These are phyloP conservation scores for Phyllotis vaccarum DNA, from an alignment of 2,797 vertebrate species.

Conservation along the genomic window DNA sequence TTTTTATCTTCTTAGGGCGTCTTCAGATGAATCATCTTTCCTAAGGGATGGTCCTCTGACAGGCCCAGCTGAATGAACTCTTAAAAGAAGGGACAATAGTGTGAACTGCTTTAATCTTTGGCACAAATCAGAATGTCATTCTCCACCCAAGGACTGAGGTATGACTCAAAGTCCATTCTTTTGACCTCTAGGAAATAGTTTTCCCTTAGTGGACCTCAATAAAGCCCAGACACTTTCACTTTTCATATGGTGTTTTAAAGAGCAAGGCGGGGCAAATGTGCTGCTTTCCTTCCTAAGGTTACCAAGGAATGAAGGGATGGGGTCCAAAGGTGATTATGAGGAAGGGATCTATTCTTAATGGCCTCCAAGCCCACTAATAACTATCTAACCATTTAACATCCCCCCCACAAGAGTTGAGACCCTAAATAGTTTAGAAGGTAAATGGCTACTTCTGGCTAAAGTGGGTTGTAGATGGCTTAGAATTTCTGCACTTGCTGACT, in stretches of 20 bases:
- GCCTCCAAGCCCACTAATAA: background rate
- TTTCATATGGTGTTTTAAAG: background rate
- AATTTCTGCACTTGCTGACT: background rate
- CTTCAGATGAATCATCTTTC: background rate
- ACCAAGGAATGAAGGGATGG: background rate
- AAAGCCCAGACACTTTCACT: background rate
- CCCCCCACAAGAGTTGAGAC: background rate
- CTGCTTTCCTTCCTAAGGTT: background rate
- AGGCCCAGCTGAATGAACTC: background rate
- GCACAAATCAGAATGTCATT: background rate
- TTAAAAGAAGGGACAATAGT: background rate
- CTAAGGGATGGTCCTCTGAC: background rate
- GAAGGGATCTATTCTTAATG: background rate
- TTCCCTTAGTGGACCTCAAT: background rate
- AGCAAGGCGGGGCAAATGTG: background rate
- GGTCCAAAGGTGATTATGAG: background rate
- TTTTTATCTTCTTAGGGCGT: background rate
- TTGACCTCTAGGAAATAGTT: background rate
- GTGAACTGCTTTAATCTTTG: background rate
- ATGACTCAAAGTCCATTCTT: background rate
- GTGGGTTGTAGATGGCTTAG: background rate
- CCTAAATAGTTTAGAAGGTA: background rate
- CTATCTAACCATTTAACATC: background rate
- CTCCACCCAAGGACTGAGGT: background rate
- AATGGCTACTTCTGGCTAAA: background rate